These are phyloP conservation scores for Sarcophaga bullata DNA, from an alignment of 1,140 invertebrate genomes.

Conservation along the genomic window DNA sequence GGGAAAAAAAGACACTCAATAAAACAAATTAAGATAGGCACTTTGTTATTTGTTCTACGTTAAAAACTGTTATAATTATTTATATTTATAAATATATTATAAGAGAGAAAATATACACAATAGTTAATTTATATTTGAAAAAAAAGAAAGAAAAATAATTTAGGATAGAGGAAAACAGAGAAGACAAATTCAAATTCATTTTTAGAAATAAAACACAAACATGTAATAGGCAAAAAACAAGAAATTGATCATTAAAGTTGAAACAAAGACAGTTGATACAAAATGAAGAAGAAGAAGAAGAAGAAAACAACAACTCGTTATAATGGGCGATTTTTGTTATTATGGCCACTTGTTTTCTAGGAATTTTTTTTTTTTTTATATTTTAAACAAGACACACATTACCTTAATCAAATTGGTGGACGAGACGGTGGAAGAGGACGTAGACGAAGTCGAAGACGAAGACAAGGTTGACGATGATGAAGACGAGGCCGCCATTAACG, in stretches of 20 bases:
- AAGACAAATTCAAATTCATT: no score
- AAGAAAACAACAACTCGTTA: conserved; percentile 11
- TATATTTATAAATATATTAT: no score
- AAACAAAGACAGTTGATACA: neutral
- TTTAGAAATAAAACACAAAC: no score
- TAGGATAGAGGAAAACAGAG: no score
- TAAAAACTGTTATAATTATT: no score
- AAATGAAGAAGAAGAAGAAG: neutral
- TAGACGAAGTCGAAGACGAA: neutral
- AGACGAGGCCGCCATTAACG: conserved; percentile 35
- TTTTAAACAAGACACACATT: conserved; percentile 33
- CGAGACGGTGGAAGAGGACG: conserved; percentile 15
- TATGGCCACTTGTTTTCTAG: neutral
- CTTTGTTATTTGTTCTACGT: no score
- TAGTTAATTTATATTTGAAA: no score
- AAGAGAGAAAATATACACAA: no score
- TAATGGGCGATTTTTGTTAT: conserved; percentile 10
- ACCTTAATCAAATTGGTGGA: conserved; percentile 21
- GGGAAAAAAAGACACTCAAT: no score
- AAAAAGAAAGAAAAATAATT: no score
- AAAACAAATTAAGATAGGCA: no score
- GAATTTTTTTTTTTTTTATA: conserved; percentile 5
- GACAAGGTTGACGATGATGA: neutral
- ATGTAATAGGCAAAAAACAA: neutral
- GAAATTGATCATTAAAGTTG: neutral